Evolutionary conservation across 2,888 invertebrate genomes (phyloP).

Genomic region (Drosophila flavopinicola): DNA sequence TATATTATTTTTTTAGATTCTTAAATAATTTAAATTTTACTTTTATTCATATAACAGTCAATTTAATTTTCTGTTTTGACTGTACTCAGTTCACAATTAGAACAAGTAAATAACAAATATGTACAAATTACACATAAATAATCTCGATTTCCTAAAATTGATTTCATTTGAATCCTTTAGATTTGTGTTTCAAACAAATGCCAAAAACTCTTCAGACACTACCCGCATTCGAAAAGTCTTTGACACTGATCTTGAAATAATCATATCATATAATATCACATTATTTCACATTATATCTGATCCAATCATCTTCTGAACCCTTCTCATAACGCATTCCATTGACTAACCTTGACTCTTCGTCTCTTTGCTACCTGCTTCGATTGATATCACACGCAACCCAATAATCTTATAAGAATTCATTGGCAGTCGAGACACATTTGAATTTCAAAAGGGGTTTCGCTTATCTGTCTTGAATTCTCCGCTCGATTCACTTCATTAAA

Average conservation of each 20-base stretch:
- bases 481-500: constrained; percentile 57
- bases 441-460: constrained; percentile 40
- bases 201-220: not conserved
- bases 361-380: constrained; percentile 51
- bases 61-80: no score
- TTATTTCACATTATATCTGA: constrained; percentile 29
- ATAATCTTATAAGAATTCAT: constrained; percentile 65
- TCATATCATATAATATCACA: constrained; percentile 21
- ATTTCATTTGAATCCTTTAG: no score
- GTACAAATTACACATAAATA: no score
- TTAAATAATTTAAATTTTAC: no score
- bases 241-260: constrained; percentile 33
- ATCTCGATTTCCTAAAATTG: no score
- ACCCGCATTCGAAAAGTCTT: not conserved
- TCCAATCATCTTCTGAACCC: constrained; percentile 1
- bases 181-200: no score
- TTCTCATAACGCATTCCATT: constrained; percentile 38
- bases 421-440: constrained; percentile 35
- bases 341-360: constrained; percentile 34
- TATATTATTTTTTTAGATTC: no score
- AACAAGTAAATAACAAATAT: no score
- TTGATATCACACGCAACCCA: constrained; percentile 48
- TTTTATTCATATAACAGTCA: no score
- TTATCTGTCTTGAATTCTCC: constrained; percentile 26
- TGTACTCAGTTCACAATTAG: no score